Percentiles rank a stretch among this genome's conserved stretches.
Conservation (phyloP, 2,797 vertebrate species). For the Loris lydekkerianus region DNA sequence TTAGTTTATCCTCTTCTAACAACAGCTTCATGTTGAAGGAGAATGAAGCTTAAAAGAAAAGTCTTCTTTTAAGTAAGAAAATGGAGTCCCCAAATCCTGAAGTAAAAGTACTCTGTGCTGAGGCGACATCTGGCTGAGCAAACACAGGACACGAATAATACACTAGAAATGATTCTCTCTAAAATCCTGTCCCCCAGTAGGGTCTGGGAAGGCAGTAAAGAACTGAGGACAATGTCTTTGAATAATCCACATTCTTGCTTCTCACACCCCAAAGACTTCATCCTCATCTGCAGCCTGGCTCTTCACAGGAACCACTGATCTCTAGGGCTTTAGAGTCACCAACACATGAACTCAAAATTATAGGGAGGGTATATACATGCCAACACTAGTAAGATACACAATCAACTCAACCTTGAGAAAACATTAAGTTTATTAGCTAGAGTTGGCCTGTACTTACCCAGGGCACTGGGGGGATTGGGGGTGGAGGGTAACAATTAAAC, state of each 20-base stretch:
- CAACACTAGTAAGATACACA: background rate
- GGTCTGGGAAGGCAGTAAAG: background rate
- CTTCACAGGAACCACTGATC: background rate
- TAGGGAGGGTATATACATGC: accelerated
- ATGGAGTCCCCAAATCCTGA: background rate
- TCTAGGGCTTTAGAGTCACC: background rate
- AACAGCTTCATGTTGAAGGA: background rate
- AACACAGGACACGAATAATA: background rate
- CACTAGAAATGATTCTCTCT: background rate
- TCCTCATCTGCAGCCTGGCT: background rate
- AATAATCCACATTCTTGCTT: background rate
- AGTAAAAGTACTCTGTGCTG: background rate
- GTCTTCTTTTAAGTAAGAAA: slow-evolving; percentile 30
- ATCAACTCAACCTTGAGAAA: slow-evolving; percentile 2
- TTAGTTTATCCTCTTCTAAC: slow-evolving; percentile 56
- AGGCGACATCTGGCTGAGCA: background rate
- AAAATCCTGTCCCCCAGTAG: background rate
- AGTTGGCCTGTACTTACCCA: background rate
- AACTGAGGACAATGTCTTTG: background rate
- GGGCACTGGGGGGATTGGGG: background rate
- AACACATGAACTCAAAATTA: background rate
- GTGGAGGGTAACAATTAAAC: background rate
- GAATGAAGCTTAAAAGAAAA: background rate
- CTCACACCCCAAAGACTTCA: background rate
- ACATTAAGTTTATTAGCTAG: background rate